These are phyloP conservation scores for Calidris pugnax DNA, from an alignment of 2,113 vertebrate species.

Conservation along the genomic window DNA sequence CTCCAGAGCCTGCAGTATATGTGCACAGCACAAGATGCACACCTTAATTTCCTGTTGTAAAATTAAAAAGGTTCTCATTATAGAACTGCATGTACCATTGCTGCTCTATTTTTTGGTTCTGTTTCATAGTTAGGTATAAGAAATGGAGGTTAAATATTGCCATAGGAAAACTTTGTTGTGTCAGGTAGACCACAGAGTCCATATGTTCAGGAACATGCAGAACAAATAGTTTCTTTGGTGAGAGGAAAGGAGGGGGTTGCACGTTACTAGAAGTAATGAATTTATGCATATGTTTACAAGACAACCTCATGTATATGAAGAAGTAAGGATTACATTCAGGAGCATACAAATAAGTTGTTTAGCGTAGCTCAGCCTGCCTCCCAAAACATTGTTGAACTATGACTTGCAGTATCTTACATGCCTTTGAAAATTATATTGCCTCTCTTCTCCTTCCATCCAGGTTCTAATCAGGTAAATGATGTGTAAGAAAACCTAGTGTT, in stretches of 20 bases:
- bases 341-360: background rate
- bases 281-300: background rate
- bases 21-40: background rate
- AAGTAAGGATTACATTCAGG: background rate
- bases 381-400: background rate
- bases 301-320: background rate
- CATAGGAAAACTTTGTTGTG: background rate
- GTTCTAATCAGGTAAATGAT: background rate
- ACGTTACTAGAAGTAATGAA: background rate
- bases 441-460: background rate
- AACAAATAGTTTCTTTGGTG: background rate
- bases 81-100: background rate
- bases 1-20: background rate
- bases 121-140: background rate
- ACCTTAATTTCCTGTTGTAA: background rate
- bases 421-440: background rate
- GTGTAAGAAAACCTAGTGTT: background rate
- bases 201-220: fast-evolving
- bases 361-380: background rate
- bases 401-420: background rate
- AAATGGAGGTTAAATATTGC: background rate
- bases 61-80: background rate
- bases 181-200: background rate
- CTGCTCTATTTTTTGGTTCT: background rate
- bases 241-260: background rate